Conservation (phyloP, 64 coral and sea anemone species). For the Montipora cactus region DNA sequence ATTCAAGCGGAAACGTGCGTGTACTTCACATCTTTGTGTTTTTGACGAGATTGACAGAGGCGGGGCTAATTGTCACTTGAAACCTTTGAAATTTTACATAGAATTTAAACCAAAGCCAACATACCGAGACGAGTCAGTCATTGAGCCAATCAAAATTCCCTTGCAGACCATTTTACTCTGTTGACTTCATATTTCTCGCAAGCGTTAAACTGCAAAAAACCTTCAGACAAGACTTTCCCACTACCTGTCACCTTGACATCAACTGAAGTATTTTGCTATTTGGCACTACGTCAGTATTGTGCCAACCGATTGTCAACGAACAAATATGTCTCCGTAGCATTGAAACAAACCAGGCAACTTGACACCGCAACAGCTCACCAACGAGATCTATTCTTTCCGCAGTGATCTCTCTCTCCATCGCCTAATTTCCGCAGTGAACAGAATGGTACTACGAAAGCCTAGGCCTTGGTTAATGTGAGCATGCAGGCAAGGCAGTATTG, state of each 20-base stretch:
- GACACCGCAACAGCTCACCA: conserved; percentile 14
- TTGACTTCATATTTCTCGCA: conserved; percentile 1
- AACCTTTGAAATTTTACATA: conserved; percentile 70
- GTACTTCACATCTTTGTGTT: conserved; percentile 67
- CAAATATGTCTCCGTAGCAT: conserved; percentile 32
- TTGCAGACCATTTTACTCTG: background rate
- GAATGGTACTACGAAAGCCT: conserved; percentile 16
- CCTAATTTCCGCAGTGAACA: conserved; percentile 3
- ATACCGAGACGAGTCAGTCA: conserved; percentile 40
- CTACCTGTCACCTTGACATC: conserved; percentile 28
- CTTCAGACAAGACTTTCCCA: background rate
- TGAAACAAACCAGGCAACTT: conserved; percentile 48
- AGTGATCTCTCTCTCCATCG: conserved; percentile 15
- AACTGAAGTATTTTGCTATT: conserved; percentile 30
- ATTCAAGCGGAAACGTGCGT: conserved; percentile 52
- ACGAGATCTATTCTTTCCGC: conserved; percentile 22
- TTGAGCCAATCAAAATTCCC: conserved; percentile 58
- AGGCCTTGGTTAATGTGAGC: conserved; percentile 29
- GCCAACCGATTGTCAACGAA: conserved; percentile 41
- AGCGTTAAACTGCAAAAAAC: background rate
- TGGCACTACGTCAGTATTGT: conserved; percentile 51
- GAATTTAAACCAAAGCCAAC: conserved; percentile 66
- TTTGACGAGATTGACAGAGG: conserved; percentile 74
- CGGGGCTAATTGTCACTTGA: conserved; percentile 73
- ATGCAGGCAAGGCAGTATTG: conserved; percentile 18